Evolutionary conservation across 1,140 invertebrate genomes (phyloP).

Genomic region (Wiebesia pumilae): DNA sequence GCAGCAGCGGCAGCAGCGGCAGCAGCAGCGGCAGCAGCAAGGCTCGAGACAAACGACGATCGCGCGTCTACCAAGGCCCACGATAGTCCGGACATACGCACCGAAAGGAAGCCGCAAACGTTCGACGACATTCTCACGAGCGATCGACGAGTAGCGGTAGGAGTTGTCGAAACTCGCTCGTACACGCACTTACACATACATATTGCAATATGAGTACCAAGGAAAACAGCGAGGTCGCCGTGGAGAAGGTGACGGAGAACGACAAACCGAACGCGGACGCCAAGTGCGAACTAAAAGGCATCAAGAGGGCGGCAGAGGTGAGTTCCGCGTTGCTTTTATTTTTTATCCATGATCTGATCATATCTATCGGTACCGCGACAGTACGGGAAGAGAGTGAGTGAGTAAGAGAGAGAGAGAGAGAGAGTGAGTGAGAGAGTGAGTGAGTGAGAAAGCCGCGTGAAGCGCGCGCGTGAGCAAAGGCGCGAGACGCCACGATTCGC

Average conservation of each 20-base stretch:
- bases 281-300: slow-evolving; percentile 89
- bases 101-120: not conserved
- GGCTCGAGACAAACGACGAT: slow-evolving; percentile 5
- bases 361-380: not conserved
- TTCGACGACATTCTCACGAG: not conserved
- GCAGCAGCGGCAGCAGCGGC: not conserved
- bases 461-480: slow-evolving; percentile 54
- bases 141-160: not conserved
- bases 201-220: slow-evolving; percentile 83
- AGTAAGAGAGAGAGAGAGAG: not conserved
- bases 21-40: not conserved
- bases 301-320: slow-evolving; percentile 90
- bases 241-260: slow-evolving; percentile 86
- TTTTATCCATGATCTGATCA: not conserved
- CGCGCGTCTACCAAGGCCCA: not conserved
- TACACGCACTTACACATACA: slow-evolving; percentile 1
- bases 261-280: slow-evolving; percentile 82
- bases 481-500: not conserved
- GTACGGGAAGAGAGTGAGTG: not conserved
- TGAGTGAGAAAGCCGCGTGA: too few relatives aligned
- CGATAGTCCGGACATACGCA: not conserved
- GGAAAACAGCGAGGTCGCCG: slow-evolving; percentile 80
- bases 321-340: slow-evolving; percentile 70
- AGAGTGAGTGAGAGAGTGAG: not conserved
- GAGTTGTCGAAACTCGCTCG: not conserved